Conservation (phyloP, 2,888 invertebrate species). For the Lycaena phlaeas region DNA sequence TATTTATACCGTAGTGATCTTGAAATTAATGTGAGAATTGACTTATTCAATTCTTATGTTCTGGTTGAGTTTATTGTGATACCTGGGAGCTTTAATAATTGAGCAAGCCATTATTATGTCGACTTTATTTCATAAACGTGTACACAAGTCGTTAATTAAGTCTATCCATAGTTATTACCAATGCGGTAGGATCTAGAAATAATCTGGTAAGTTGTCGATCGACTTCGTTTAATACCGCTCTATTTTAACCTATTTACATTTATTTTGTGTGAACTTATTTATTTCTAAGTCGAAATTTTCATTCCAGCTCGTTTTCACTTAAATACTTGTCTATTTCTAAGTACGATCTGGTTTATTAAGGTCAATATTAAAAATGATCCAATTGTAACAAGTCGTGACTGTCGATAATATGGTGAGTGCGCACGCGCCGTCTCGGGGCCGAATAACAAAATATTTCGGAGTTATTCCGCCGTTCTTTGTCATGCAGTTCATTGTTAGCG, state of each 20-base stretch:
- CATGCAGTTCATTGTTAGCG: conserved; percentile 53
- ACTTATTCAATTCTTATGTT: not conserved
- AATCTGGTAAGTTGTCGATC: not conserved
- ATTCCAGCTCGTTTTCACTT: conserved; percentile 9
- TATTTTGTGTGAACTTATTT: conserved; percentile 6
- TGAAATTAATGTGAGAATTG: conserved; percentile 6
- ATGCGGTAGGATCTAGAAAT: not conserved
- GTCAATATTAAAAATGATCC: conserved; percentile 52
- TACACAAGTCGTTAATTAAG: no score
- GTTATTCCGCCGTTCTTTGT: conserved; percentile 44
- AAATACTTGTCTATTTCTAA: not conserved
- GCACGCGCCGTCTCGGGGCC: conserved; percentile 59
- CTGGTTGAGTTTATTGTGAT: not conserved
- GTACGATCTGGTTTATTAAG: conserved; percentile 26
- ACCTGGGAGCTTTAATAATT: conserved; percentile 12
- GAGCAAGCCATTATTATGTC: not conserved
- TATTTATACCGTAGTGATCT: conserved; percentile 1
- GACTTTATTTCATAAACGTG: not conserved
- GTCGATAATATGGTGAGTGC: conserved; percentile 39
- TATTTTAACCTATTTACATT: conserved; percentile 5
- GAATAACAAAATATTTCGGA: conserved; percentile 45
- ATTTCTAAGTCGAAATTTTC: conserved; percentile 8
- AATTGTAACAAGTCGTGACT: conserved; percentile 54
- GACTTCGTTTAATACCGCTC: conserved; percentile 1
- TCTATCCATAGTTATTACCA: not conserved